Conservation (phyloP, 2,888 invertebrate species). For the Drosophila kuntzei region DNA sequence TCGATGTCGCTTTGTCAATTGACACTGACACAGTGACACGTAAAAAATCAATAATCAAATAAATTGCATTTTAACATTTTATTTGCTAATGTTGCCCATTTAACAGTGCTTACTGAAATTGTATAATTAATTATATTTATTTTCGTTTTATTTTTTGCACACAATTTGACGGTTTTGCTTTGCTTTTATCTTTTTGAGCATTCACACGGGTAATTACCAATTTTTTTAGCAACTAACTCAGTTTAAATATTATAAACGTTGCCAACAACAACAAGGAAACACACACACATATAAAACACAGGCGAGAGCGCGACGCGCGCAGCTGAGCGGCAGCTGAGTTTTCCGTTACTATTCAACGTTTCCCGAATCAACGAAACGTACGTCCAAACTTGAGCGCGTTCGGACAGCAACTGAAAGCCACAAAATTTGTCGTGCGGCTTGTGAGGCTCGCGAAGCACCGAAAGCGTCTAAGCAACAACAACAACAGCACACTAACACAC, state of each 20-base stretch:
- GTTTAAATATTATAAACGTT: conserved; percentile 60
- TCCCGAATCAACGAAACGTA: conserved; percentile 28
- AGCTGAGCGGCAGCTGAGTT: conserved; percentile 66
- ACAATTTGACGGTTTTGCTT: conserved; percentile 42
- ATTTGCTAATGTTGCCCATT: conserved; percentile 34
- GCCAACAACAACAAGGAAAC: conserved; percentile 62
- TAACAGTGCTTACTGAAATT: conserved; percentile 29
- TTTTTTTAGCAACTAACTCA: conserved; percentile 58
- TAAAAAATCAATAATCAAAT: conserved; percentile 64
- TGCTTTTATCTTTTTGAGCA: conserved; percentile 31
- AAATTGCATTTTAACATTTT: conserved; percentile 64
- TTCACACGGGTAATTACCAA: conserved; percentile 65
- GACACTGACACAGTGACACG: conserved; percentile 74
- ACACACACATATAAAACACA: conserved; percentile 22
- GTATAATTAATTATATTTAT: conserved; percentile 24
- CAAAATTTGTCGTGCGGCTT: conserved; percentile 61
- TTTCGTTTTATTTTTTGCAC: conserved; percentile 39
- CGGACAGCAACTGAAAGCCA: conserved; percentile 66
- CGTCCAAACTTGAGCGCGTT: conserved; percentile 68
- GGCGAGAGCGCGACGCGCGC: conserved; percentile 69
- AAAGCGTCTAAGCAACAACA: conserved; percentile 42
- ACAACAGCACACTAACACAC: conserved; percentile 29
- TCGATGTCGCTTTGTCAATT: conserved; percentile 40
- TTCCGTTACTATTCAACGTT: conserved; percentile 34
- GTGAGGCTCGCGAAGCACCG: conserved; percentile 36